Evolutionary conservation across 1,140 invertebrate species (phyloP), one percentile per base, ranked within the genome.

Genomic region (Wiebesia pumilae): DNA sequence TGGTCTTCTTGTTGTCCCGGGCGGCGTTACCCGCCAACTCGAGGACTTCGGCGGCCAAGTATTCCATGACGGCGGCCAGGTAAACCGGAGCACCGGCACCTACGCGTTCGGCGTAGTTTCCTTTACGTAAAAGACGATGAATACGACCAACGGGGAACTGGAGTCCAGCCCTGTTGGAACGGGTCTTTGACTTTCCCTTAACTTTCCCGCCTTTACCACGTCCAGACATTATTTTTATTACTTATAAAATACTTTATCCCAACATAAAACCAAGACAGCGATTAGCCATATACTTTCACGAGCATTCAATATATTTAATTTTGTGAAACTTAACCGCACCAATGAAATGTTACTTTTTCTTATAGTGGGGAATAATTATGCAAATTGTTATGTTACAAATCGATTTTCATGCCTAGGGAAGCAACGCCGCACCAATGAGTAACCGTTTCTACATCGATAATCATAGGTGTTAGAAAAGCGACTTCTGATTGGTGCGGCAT

Each of bases 141-240:
- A n/a, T 71, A 38, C 69, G 21, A 80, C 47, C 77, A 30, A 97
- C 96, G 0, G 96, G 96, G 89, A 97, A 97, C 88, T 96, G 87
- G 16, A 90, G 54, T 84, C 87, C 95, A 30, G 95, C 95, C n/a
- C n/a, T n/a, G n/a, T n/a, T n/a, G n/a, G n/a, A n/a, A n/a, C n/a
- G n/a, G n/a, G n/a, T n/a, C n/a, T n/a, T 96, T 85, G 94, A 92
- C 91, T 95, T 96, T 88, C 94, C 94, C 92, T 96, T 96, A 0
- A 94, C 93, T n/a, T n/a, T n/a, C n/a, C 93, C 88, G 30, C 93
- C 91, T 90, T 94, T 94, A 24, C 93, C 93, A 77, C 94, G 90
- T n/a, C 93, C 93, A 86, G 94, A 94, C 93, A 94, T 94, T 3
- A 81, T 92, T 58, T 16, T 3, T 24, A 0, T 35, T n/a, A n/a